phyloP scores from a whole-genome alignment of 2,797 vertebrate genomes.

The Taenioides sp. region DNA sequence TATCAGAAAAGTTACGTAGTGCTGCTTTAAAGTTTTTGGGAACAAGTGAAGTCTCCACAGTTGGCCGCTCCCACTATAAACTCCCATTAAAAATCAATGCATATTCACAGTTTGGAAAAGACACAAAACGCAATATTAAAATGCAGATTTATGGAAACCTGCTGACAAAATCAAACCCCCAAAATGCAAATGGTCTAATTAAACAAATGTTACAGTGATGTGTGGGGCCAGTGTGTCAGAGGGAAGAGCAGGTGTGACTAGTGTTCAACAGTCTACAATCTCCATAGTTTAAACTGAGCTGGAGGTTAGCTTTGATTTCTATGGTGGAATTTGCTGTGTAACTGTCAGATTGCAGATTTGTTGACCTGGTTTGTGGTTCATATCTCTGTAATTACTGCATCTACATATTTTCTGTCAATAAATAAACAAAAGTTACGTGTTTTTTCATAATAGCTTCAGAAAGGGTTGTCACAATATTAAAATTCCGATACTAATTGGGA shows the following conservation, averaged over 20 bases:
- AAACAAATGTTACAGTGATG: slow-evolving; percentile 3
- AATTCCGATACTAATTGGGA: too few species aligned
- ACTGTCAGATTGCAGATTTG: too few species aligned
- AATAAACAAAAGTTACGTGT: too few species aligned
- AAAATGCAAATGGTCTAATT: slow-evolving; percentile 4
- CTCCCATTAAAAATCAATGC: neutral
- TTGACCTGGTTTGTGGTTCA: neutral
- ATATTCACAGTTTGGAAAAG: slow-evolving; percentile 2
- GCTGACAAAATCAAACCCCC: slow-evolving; percentile 1
- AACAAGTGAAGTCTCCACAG: neutral
- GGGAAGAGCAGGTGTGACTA: neutral
- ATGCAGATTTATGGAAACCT: slow-evolving; percentile 3
- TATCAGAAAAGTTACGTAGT: neutral
- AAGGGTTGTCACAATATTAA: too few species aligned
- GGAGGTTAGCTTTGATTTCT: too few species aligned
- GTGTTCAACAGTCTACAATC: too few species aligned
- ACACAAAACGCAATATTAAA: neutral
- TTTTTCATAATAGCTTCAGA: too few species aligned
- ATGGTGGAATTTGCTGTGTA: too few species aligned
- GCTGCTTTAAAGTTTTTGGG: neutral
- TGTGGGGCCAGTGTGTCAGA: neutral
- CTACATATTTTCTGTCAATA: too few species aligned
- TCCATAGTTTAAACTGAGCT: too few species aligned
- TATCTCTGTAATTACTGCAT: neutral
- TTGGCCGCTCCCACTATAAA: neutral